Evolutionary conservation across 1,140 invertebrate species (phyloP).

Genomic region (Rhagoletis pomonella): DNA sequence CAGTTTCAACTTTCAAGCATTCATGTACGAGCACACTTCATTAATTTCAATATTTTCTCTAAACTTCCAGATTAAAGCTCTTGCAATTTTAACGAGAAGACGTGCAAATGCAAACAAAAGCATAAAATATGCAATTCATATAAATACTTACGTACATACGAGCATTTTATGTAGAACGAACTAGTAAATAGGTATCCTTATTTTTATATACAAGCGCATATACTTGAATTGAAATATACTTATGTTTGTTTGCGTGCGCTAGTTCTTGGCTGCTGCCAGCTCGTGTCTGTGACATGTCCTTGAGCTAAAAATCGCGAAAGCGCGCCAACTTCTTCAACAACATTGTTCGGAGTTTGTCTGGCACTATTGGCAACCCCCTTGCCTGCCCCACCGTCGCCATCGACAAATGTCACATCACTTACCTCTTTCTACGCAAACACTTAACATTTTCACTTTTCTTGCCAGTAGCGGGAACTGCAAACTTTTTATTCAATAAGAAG

Average conservation of each 20-base stretch:
- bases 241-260: background rate
- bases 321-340: conserved; percentile 46
- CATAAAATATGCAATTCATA: background rate
- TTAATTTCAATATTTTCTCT: no score
- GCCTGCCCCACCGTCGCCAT: background rate
- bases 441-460: conserved; percentile 49
- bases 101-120: background rate
- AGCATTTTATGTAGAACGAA: background rate
- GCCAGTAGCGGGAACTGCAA: background rate
- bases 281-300: conserved; percentile 50
- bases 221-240: background rate
- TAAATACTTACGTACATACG: background rate
- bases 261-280: background rate
- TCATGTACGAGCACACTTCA: no score
- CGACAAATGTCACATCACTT: conserved; percentile 1
- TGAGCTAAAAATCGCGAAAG: conserved; percentile 48
- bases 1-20: no score
- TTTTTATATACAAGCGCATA: background rate
- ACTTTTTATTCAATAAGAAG: conserved; percentile 15
- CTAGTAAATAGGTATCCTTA: background rate
- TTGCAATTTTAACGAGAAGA: background rate
- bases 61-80: no score
- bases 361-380: background rate
- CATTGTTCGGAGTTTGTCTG: conserved; percentile 32
- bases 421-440: conserved; percentile 31